These are phyloP conservation scores for Drosophila eugracilis DNA, from an alignment of 1,140 invertebrate species.

Conservation along the genomic window DNA sequence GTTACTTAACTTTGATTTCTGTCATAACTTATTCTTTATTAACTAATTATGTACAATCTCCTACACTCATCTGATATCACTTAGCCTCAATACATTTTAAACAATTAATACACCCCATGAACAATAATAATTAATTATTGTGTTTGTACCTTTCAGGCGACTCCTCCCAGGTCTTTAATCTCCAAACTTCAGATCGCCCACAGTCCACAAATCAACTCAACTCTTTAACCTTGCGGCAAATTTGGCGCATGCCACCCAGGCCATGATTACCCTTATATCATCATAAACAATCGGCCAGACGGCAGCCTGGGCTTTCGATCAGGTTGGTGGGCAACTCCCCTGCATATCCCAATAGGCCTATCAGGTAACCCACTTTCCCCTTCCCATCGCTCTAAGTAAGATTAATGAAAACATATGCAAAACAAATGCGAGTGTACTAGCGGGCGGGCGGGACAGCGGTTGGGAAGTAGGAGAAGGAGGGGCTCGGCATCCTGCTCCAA, in stretches of 20 bases:
- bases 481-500: conserved; percentile 26
- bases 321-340: conserved; percentile 19
- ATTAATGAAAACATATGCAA: conserved; percentile 81
- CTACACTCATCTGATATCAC: conserved; percentile 5
- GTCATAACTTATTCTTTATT: too few species aligned
- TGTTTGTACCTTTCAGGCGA: conserved; percentile 26
- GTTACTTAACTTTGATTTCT: too few species aligned
- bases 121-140: conserved; percentile 38
- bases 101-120: conserved; percentile 8
- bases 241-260: conserved; percentile 68
- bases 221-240: conserved; percentile 64
- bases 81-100: neutral
- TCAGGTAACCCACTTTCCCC: conserved; percentile 13
- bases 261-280: conserved; percentile 68
- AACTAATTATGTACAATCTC: too few species aligned
- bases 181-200: conserved; percentile 40
- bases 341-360: conserved; percentile 43
- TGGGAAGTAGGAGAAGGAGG: conserved; percentile 1
- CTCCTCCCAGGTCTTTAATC: conserved; percentile 40
- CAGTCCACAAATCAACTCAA: conserved; percentile 19
- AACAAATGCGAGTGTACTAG: conserved; percentile 74
- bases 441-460: neutral
- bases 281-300: conserved; percentile 54
- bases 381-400: conserved; percentile 36
- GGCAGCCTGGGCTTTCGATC: conserved; percentile 10